phyloP scores from a whole-genome alignment of 2,888 invertebrate species.

The Erpobdella octoculata region DNA sequence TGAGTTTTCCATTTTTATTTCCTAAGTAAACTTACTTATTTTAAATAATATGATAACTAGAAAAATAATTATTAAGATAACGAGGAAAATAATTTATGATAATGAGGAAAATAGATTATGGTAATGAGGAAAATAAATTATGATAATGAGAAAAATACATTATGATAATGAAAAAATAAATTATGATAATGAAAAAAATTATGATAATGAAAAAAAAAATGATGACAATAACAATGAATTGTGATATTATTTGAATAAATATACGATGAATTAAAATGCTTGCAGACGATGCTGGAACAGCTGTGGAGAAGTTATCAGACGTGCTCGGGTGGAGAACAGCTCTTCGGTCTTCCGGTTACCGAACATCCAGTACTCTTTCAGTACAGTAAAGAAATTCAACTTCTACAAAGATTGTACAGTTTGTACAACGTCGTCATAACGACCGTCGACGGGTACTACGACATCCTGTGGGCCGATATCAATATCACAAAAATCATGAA shows the following conservation, averaged over 20 bases:
- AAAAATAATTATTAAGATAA: too few relatives aligned
- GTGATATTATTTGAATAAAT: too few relatives aligned
- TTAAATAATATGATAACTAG: neutral
- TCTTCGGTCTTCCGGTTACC: slow-evolving; percentile 49
- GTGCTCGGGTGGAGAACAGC: slow-evolving; percentile 49
- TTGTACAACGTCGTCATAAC: slow-evolving; percentile 49
- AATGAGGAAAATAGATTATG: too few relatives aligned
- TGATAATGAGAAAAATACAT: too few relatives aligned
- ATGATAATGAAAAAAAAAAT: too few relatives aligned
- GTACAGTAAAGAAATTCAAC: slow-evolving; percentile 47
- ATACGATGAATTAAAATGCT: too few relatives aligned
- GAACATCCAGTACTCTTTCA: slow-evolving; percentile 46
- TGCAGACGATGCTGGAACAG: slow-evolving; percentile 45
- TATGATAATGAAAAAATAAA: too few relatives aligned
- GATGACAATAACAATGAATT: too few relatives aligned
- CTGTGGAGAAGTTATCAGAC: slow-evolving; percentile 46
- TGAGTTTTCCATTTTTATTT: slow-evolving; percentile 35
- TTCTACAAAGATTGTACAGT: slow-evolving; percentile 50
- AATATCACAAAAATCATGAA: slow-evolving; percentile 50
- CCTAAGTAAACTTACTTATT: neutral
- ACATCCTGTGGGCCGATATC: slow-evolving; percentile 50
- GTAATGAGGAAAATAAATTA: too few relatives aligned
- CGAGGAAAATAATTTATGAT: too few relatives aligned
- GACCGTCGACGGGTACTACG: slow-evolving; percentile 49
- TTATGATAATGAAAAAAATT: too few relatives aligned